Percentiles rank a stretch among this genome's conserved stretches.
Conservation (phyloP, 2,113 vertebrate species). For the Channa argus region DNA sequence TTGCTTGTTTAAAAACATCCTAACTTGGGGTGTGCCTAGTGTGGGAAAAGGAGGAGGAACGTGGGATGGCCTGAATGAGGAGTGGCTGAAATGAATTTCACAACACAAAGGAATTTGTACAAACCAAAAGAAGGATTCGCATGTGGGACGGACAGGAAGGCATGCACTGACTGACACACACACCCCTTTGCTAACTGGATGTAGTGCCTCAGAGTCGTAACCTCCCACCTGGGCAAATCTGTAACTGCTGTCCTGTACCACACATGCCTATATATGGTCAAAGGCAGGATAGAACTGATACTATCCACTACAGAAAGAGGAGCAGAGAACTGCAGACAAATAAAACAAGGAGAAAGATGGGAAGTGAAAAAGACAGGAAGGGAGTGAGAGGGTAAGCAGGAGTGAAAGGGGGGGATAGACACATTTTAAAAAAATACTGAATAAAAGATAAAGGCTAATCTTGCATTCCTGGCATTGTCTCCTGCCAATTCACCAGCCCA, state of each 20-base stretch:
- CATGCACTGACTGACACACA: constrained; percentile 44
- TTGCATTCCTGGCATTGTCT: constrained; percentile 78
- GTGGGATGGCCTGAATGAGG: constrained; percentile 55
- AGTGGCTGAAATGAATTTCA: constrained; percentile 52
- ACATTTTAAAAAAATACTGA: constrained; percentile 46
- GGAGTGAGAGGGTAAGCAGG: constrained; percentile 21
- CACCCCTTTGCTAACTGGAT: constrained; percentile 9
- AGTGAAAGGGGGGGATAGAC: not conserved
- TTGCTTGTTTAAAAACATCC: constrained; percentile 10
- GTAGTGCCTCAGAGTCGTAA: constrained; percentile 31
- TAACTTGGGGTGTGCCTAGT: constrained; percentile 37
- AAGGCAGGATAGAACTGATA: constrained; percentile 45
- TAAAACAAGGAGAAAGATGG: constrained; percentile 11
- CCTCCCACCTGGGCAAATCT: constrained; percentile 69
- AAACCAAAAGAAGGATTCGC: constrained; percentile 59
- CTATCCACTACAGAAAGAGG: constrained; percentile 42
- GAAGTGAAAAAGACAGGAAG: not conserved
- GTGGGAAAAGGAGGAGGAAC: constrained; percentile 50
- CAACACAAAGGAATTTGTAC: constrained; percentile 49
- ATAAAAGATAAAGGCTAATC: constrained; percentile 71
- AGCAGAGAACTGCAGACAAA: constrained; percentile 46
- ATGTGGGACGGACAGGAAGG: constrained; percentile 46
- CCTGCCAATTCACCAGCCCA: constrained; percentile 58
- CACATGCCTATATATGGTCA: constrained; percentile 78
- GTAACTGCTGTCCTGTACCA: constrained; percentile 45